A percentile compares a stretch with the other conserved stretches of the same genome.
Evolutionary conservation across 2,888 invertebrate species (phyloP).

Genomic region (Drosophila incognita): DNA sequence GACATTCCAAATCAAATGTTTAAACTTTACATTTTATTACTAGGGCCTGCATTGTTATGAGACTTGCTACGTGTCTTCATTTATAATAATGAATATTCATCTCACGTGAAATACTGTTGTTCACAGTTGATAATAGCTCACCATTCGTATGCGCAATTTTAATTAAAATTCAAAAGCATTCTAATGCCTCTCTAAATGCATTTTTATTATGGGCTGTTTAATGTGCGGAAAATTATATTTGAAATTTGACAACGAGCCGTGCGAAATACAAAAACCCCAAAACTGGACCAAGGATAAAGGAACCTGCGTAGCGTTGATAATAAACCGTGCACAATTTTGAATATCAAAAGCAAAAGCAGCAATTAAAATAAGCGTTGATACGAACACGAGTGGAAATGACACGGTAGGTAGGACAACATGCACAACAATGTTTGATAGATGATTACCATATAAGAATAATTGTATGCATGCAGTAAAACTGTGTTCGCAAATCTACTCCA

Average conservation of each 20-base stretch:
- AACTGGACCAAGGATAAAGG: constrained; percentile 49
- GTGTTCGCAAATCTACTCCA: constrained; percentile 18
- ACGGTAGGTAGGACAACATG: constrained; percentile 11
- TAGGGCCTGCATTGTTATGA: background rate
- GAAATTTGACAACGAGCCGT: constrained; percentile 59
- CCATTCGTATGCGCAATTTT: constrained; percentile 57
- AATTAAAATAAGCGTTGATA: constrained; percentile 67
- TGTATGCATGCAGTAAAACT: constrained; percentile 4
- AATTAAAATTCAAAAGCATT: constrained; percentile 48
- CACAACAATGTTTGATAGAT: constrained; percentile 63
- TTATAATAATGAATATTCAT: constrained; percentile 25
- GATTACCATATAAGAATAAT: constrained; percentile 47
- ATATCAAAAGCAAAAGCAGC: constrained; percentile 71
- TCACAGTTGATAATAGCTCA: constrained; percentile 18
- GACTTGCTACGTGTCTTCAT: constrained; percentile 6
- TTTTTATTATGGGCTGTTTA: constrained; percentile 26
- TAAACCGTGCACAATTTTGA: constrained; percentile 74
- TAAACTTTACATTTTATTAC: background rate
- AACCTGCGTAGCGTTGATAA: constrained; percentile 61
- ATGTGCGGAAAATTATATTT: constrained; percentile 66
- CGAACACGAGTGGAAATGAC: constrained; percentile 31
- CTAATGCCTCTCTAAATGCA: constrained; percentile 29
- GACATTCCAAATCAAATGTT: background rate
- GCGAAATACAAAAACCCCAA: constrained; percentile 32
- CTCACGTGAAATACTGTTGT: constrained; percentile 9